phyloP scores from a whole-genome alignment of 2,797 vertebrate genomes.

The Eremophila alpestris region DNA sequence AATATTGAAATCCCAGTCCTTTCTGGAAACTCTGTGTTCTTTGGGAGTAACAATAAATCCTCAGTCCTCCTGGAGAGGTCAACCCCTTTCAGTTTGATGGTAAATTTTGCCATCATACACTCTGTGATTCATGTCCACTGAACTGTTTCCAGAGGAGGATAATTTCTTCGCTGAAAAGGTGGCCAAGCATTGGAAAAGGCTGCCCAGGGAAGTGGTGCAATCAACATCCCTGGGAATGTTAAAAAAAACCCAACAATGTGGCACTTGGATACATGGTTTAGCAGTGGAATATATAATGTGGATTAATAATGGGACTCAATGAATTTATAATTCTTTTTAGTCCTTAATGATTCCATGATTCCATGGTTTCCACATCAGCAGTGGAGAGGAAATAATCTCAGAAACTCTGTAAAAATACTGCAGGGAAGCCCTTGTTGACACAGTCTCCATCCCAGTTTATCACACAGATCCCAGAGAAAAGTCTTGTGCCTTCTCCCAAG shows the following conservation, averaged over 20 bases:
- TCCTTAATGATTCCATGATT: background rate
- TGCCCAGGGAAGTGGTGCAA: background rate
- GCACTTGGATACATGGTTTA: background rate
- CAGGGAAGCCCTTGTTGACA: background rate
- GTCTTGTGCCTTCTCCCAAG: background rate
- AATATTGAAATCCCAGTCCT: background rate
- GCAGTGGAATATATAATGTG: background rate
- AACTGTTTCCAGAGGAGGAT: background rate
- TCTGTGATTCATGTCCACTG: background rate
- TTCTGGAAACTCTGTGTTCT: background rate
- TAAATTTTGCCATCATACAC: background rate
- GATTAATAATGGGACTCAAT: background rate
- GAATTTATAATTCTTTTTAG: background rate
- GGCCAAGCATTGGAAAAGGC: background rate
- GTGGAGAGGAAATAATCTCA: background rate
- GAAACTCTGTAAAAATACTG: background rate
- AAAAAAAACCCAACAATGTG: accelerated
- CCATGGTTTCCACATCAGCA: background rate
- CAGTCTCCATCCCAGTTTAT: background rate
- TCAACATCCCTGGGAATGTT: background rate
- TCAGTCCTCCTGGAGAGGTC: background rate
- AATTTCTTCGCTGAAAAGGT: background rate
- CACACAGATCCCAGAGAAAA: background rate
- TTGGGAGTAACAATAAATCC: accelerated
- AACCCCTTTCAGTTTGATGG: background rate